phyloP scores from a whole-genome alignment of 2,797 vertebrate species.

The Streptopelia turtur region DNA sequence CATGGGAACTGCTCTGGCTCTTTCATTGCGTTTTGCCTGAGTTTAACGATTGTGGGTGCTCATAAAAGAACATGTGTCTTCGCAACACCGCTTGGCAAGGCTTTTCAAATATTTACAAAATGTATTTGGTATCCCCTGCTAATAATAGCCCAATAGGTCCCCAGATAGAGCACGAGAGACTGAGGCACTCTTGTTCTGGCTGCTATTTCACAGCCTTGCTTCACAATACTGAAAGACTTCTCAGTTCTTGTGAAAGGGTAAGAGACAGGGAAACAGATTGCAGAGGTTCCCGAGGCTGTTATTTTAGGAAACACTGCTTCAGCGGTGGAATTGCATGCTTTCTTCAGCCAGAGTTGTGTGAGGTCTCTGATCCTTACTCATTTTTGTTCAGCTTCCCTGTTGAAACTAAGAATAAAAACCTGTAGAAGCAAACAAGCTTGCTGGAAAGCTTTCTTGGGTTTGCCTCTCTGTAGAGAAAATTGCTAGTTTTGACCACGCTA shows the following conservation, averaged over 20 bases:
- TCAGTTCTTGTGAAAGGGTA: conserved; percentile 73
- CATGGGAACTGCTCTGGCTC: neutral
- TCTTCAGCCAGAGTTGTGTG: conserved; percentile 48
- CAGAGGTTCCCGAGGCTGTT: conserved; percentile 72
- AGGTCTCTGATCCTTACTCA: conserved; percentile 7
- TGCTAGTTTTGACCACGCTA: neutral
- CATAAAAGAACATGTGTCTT: conserved; percentile 71
- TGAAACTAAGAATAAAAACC: neutral
- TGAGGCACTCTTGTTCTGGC: conserved; percentile 75
- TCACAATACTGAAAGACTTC: conserved; percentile 75
- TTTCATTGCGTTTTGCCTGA: conserved; percentile 1
- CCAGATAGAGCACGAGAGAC: conserved; percentile 53
- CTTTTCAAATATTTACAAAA: conserved; percentile 79
- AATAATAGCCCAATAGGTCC: conserved; percentile 77
- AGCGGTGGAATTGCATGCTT: conserved; percentile 49
- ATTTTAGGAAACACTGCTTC: conserved; percentile 77
- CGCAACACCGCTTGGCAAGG: conserved; percentile 48
- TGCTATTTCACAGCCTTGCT: conserved; percentile 62
- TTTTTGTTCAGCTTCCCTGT: neutral
- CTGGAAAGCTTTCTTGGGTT: neutral
- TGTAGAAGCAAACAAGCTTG: neutral
- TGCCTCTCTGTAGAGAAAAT: neutral
- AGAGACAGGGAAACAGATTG: conserved; percentile 64
- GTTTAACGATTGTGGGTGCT: neutral
- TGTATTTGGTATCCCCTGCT: conserved; percentile 74